Conservation (phyloP, 2,113 vertebrate genomes). For the Callorhinus ursinus region DNA sequence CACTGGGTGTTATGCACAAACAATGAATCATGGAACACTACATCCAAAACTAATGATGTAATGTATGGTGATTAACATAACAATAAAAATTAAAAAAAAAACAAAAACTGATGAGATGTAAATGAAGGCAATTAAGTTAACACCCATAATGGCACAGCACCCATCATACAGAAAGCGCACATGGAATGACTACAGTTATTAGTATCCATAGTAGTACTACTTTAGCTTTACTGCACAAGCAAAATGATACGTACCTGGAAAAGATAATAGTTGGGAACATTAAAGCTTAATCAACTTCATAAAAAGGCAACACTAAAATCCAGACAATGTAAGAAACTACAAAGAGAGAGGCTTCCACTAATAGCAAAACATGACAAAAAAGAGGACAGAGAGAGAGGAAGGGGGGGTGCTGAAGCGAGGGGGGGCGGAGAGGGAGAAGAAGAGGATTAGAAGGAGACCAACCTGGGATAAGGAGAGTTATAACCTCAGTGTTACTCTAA, state of each 20-base stretch:
- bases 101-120: background rate
- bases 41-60: too few relatives aligned
- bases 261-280: background rate
- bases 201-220: background rate
- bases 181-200: background rate
- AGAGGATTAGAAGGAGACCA: background rate
- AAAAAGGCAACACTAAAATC: background rate
- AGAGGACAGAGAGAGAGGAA: too few relatives aligned
- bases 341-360: background rate
- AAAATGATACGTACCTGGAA: background rate
- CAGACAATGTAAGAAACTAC: background rate
- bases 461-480: background rate
- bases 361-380: background rate
- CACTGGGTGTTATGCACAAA: too few relatives aligned
- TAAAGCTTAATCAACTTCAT: background rate
- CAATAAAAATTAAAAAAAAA: too few relatives aligned
- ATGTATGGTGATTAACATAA: too few relatives aligned
- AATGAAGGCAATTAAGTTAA: background rate
- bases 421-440: background rate
- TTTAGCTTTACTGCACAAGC: background rate
- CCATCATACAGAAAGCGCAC: background rate
- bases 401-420: background rate
- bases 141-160: fast-evolving
- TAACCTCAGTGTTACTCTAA: background rate
- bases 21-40: too few relatives aligned